Base-by-base conservation (phyloP, 2,113 vertebrate species). In the Oncorhynchus masou region DNA sequence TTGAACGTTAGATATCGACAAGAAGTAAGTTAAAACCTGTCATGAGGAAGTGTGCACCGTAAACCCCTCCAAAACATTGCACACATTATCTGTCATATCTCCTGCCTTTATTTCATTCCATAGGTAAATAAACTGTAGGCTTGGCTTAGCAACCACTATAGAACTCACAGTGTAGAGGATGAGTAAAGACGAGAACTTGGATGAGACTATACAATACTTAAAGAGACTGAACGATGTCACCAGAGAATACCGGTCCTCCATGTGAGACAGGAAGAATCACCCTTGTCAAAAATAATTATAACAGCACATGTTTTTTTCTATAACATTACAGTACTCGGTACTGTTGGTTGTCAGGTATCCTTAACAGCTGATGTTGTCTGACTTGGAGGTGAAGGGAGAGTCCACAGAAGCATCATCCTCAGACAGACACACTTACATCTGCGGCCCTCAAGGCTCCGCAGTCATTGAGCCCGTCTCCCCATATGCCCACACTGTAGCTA, bases 401-500 rank as follows among this genome's bases (percentile, higher is more conserved):
- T 96, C 97, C 3, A 98, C 94, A 0, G 98, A 98, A 0, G 97
- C 97, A 87, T 99, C 97, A 0, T 96, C 96, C 80, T 99, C 96
- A 0, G 97, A 97, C 22, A 99, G 93, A 0, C 83, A 99, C 93
- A 20, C 98, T 97, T 0, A 34, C 34, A 0, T 99, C 96, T 0
- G 98, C 96, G 0, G 95, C 96, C 78, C 95, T 95, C 77, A 99
- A 91, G 0, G 98, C 98, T 2, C 97, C 97, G 0, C 97, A 99
- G 93, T 99, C 97, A 0, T 99, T 99, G 92, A 97, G 97, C 0
- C 98, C 98, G 0, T 99, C 98, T 0, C 98, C 98, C 0, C 98
- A 99, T 97, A 99, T 99, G 51, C 95, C 96, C 81, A 98, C 97
- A 0, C 94, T 92, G 90, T 98, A 98, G 80, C 97, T 99, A 87